Percentiles rank a stretch among this genome's conserved stretches.
phyloP scores from a whole-genome alignment of 2,113 vertebrate species.

The Oncorhynchus clarkii region DNA sequence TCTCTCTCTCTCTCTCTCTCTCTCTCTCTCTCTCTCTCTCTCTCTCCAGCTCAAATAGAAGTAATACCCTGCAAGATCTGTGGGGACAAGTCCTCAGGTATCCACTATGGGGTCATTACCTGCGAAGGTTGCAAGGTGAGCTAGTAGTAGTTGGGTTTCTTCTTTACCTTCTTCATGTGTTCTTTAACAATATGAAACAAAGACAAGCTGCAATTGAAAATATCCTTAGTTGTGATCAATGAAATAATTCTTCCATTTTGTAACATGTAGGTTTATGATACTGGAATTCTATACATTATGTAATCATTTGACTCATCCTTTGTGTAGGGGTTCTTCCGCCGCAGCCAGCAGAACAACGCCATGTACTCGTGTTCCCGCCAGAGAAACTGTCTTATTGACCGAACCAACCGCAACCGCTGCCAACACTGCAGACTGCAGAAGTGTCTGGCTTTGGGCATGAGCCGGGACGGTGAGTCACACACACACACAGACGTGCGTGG shows the following conservation, averaged over 20 bases:
- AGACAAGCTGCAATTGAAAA: no score
- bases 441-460: constrained; percentile 87
- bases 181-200: no score
- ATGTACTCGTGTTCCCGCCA: constrained; percentile 91
- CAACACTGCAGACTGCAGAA: constrained; percentile 85
- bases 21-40: constrained; percentile 30
- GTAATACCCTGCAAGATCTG: constrained; percentile 95
- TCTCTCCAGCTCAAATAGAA: constrained; percentile 85
- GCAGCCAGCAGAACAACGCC: constrained; percentile 93
- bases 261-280: no score
- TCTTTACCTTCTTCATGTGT: neutral
- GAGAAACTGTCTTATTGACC: constrained; percentile 89
- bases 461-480: constrained; percentile 81
- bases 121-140: constrained; percentile 81
- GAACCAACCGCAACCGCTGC: constrained; percentile 91
- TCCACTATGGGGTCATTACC: constrained; percentile 92
- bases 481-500: neutral
- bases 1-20: constrained; percentile 22
- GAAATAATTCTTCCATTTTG: no score
- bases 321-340: constrained; percentile 85
- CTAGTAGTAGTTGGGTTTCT: neutral
- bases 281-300: neutral
- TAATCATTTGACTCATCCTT: neutral
- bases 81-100: constrained; percentile 91
- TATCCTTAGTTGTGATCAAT: neutral